Percentiles rank a stretch among this genome's conserved stretches.
Conservation (phyloP, 2,888 invertebrate species). For the Maniola hyperantus region DNA sequence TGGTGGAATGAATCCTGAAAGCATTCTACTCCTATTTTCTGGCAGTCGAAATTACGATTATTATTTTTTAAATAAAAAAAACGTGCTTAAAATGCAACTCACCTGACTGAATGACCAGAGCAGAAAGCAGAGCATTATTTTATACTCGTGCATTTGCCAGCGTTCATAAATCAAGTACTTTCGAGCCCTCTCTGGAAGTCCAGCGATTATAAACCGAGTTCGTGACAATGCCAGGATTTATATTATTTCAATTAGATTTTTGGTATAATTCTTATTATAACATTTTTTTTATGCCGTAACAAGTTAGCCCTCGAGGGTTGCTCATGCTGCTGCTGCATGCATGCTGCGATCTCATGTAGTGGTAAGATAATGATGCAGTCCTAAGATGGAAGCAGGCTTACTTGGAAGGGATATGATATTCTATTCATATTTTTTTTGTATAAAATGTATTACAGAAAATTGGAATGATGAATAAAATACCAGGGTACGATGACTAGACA, state of each 20-base stretch:
- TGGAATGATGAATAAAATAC: background rate
- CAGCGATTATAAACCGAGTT: conserved; percentile 9
- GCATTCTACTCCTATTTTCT: too few species aligned
- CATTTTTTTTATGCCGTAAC: background rate
- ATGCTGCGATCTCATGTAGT: too few species aligned
- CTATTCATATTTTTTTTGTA: too few species aligned
- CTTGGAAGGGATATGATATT: too few species aligned
- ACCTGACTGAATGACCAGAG: conserved; percentile 6
- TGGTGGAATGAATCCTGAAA: too few species aligned
- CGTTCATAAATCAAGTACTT: conserved; percentile 19
- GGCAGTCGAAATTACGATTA: background rate
- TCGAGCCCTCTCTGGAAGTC: conserved; percentile 13
- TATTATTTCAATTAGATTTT: conserved; percentile 11
- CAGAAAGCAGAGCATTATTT: conserved; percentile 12
- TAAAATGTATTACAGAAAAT: background rate
- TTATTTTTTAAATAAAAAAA: background rate
- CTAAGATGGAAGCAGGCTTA: too few species aligned
- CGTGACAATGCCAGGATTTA: conserved; percentile 13
- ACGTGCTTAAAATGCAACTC: conserved; percentile 10
- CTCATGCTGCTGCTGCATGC: too few species aligned
- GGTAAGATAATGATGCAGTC: too few species aligned
- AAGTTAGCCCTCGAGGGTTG: too few species aligned
- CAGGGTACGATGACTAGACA: too few species aligned
- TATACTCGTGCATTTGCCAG: conserved; percentile 1
- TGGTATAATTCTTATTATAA: background rate